phyloP scores from a whole-genome alignment of 2,113 vertebrate genomes.

The Macroglossus sobrinus region DNA sequence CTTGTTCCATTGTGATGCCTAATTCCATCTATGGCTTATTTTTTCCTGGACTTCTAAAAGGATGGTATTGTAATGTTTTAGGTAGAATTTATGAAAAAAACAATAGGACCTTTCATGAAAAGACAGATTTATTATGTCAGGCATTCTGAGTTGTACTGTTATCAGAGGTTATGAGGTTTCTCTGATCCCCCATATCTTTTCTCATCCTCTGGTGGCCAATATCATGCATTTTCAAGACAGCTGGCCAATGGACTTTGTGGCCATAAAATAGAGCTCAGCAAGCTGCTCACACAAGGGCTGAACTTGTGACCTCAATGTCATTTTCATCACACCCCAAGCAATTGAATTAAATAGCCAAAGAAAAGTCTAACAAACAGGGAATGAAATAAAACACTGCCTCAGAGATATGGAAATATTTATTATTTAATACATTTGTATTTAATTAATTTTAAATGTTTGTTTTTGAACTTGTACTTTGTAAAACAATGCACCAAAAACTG shows the following conservation, averaged over 20 bases:
- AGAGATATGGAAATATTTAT: neutral
- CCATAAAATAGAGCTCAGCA: constrained; percentile 54
- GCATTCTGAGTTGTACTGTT: neutral
- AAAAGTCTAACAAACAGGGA: constrained; percentile 26
- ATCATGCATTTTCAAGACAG: constrained; percentile 56
- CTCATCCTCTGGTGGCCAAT: constrained; percentile 29
- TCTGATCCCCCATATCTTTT: constrained; percentile 23
- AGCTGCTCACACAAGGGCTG: constrained; percentile 48
- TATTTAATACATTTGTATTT: neutral
- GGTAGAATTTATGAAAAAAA: neutral
- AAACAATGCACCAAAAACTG: neutral
- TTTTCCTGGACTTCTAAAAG: neutral
- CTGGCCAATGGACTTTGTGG: constrained; percentile 38
- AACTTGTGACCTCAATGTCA: constrained; percentile 53
- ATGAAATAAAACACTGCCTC: constrained; percentile 28
- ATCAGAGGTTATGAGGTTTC: neutral
- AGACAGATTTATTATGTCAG: neutral
- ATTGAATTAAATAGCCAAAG: constrained; percentile 52
- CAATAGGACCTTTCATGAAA: neutral
- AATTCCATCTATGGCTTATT: neutral
- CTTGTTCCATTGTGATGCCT: neutral
- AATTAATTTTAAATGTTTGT: constrained; percentile 30
- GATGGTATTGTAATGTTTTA: neutral
- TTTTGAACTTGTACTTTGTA: neutral
- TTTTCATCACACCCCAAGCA: constrained; percentile 36